A percentile compares a stretch with the other conserved stretches of the same genome.
Evolutionary conservation across 2,888 invertebrate species (phyloP).

Genomic region (Didymodactylos carnosus): DNA sequence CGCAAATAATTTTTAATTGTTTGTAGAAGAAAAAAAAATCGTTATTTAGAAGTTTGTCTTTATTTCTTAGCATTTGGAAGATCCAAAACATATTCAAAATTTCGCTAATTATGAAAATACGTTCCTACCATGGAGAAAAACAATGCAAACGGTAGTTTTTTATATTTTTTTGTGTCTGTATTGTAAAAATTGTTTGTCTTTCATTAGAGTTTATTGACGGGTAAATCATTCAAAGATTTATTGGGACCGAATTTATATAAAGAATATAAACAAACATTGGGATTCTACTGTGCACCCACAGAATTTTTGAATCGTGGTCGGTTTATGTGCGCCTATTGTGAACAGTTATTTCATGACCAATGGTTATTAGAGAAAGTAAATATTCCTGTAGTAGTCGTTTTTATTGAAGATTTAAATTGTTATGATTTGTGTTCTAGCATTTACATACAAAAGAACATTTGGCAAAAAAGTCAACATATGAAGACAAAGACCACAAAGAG

Average conservation of each 20-base stretch:
- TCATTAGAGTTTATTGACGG: background rate
- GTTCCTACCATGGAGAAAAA: background rate
- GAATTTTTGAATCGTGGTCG: background rate
- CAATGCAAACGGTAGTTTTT: background rate
- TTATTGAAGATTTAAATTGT: background rate
- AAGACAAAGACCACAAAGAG: background rate
- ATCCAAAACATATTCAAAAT: background rate
- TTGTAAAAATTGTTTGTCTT: background rate
- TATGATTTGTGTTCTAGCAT: background rate
- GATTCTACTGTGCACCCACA: background rate
- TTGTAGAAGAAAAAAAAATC: no score
- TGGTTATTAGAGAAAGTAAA: background rate
- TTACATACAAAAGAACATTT: background rate
- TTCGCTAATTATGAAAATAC: background rate
- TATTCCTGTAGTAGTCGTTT: background rate
- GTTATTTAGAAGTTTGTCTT: no score
- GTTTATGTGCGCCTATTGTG: background rate
- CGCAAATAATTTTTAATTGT: no score
- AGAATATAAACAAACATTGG: background rate
- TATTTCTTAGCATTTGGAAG: background rate
- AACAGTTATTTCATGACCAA: background rate
- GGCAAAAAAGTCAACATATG: background rate
- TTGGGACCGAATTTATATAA: background rate
- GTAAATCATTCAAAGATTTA: background rate
- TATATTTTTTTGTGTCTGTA: background rate